phyloP scores from a whole-genome alignment of 2,888 invertebrate genomes.

The Aporophyla lueneburgensis region DNA sequence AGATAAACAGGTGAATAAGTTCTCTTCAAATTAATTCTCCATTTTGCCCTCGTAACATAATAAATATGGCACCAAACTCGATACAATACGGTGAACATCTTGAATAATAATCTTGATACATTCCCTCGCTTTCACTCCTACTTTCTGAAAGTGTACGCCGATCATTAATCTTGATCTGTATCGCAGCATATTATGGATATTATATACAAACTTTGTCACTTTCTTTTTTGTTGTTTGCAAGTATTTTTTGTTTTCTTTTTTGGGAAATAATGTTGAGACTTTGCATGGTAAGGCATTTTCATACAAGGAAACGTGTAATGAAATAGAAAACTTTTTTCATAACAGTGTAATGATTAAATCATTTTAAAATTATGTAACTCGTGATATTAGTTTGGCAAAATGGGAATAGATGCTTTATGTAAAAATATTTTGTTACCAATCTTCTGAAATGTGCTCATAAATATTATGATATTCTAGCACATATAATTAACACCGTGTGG shows the following conservation, averaged over 20 bases:
- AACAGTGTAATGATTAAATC: neutral
- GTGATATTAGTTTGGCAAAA: neutral
- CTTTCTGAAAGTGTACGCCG: slow-evolving; percentile 62
- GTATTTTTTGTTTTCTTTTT: slow-evolving; percentile 20
- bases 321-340: slow-evolving; percentile 7
- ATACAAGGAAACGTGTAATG: slow-evolving; percentile 10
- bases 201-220: slow-evolving; percentile 50
- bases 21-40: neutral
- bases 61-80: slow-evolving; percentile 35
- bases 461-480: too few relatives aligned
- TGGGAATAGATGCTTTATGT: neutral
- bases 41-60: slow-evolving; percentile 2
- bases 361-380: neutral
- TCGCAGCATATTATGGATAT: slow-evolving; percentile 56
- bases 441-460: too few relatives aligned
- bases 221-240: slow-evolving; percentile 36
- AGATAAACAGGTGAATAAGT: neutral
- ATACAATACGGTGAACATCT: slow-evolving; percentile 42
- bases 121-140: slow-evolving; percentile 56
- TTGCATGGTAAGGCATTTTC: slow-evolving; percentile 17
- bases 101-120: slow-evolving; percentile 62
- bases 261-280: slow-evolving; percentile 3
- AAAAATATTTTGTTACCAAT: neutral
- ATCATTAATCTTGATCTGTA: slow-evolving; percentile 74
- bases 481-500: too few relatives aligned